Evolutionary conservation across 1,140 invertebrate species (phyloP).

Genomic region (Phthorimaea operculella): DNA sequence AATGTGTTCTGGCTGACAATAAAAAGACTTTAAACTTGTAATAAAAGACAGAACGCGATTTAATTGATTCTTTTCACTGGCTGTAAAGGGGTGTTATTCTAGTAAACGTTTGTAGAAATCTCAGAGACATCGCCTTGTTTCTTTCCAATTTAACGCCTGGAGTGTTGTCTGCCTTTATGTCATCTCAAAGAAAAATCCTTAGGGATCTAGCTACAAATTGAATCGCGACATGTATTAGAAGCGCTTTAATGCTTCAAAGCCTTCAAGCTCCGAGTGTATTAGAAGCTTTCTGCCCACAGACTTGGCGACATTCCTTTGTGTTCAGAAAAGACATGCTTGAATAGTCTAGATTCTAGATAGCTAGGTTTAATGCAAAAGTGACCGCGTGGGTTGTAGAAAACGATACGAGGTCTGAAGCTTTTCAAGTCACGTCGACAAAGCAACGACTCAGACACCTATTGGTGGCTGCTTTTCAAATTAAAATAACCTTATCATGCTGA

Average conservation of each 20-base stretch:
- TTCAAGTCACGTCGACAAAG: too few species aligned
- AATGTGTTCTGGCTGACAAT: background rate
- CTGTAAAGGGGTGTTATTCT: background rate
- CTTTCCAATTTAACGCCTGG: slow-evolving; percentile 29
- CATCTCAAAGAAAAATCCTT: slow-evolving; percentile 21
- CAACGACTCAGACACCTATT: too few species aligned
- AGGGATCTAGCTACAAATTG: slow-evolving; percentile 24
- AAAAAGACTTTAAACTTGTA: background rate
- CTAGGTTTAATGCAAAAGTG: too few species aligned
- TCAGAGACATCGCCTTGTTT: slow-evolving; percentile 12
- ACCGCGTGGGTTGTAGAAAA: too few species aligned
- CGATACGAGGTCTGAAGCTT: too few species aligned
- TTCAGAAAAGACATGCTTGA: too few species aligned
- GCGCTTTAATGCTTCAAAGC: background rate
- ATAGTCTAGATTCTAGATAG: too few species aligned
- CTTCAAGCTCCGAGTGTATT: background rate
- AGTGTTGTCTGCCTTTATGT: slow-evolving; percentile 26
- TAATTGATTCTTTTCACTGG: background rate
- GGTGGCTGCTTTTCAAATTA: too few species aligned
- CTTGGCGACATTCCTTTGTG: too few species aligned
- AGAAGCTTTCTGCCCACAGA: background rate
- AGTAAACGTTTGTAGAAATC: slow-evolving; percentile 12
- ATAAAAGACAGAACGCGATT: slow-evolving; percentile 1
- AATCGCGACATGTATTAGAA: slow-evolving; percentile 24
- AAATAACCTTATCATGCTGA: too few species aligned